Base-by-base conservation (phyloP, 2,113 vertebrate species). In the Nothobranchius furzeri region DNA sequence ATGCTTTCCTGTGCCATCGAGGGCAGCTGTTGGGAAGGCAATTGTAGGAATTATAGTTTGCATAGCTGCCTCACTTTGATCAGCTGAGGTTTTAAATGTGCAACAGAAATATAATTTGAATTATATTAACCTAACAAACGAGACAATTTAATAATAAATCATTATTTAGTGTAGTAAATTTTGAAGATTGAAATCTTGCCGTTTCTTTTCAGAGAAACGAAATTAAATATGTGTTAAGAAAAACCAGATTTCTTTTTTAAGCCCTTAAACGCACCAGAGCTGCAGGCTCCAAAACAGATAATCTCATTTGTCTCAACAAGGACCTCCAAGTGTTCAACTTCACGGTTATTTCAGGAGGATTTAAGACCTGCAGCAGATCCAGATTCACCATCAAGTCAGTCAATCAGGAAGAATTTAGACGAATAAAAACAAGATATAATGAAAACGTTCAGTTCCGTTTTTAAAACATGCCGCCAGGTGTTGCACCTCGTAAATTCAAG, bases 281-380 rank as follows among this genome's bases (percentile, higher is more conserved):
- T 68, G 81, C 36, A 3, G 2, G 20, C 66, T 71, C 70, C 78
- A 89, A 90, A 89, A 77, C 73, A 47, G 49, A 85, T 91, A 93
- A 92, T 92, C 91, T 83, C 87, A 93, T 91, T 91, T 92, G 87
- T 85, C 84, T 77, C 81, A 87, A 89, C 76, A 84, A 60, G 72
- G 76, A 86, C 47, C 82, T 75, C 68, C 79, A 78, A 85, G 84
- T 88, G 73, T 64, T 78, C 83, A 89, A 88, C 77, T 88, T 83
- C 83, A 85, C 58, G 87, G 87, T 86, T 90, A 89, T 90, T 91
- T 90, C 85, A 69, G 85, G 90, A 90, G 83, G 83, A 86, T 88
- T 90, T 84, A 78, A 85, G 42, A 76, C 74, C 67, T 43, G 64
- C 77, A 73, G 72, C 70, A 40, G 55, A 30, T 30, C 30, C 58